Conservation (phyloP, 2,888 invertebrate genomes). For the Troides helena region DNA sequence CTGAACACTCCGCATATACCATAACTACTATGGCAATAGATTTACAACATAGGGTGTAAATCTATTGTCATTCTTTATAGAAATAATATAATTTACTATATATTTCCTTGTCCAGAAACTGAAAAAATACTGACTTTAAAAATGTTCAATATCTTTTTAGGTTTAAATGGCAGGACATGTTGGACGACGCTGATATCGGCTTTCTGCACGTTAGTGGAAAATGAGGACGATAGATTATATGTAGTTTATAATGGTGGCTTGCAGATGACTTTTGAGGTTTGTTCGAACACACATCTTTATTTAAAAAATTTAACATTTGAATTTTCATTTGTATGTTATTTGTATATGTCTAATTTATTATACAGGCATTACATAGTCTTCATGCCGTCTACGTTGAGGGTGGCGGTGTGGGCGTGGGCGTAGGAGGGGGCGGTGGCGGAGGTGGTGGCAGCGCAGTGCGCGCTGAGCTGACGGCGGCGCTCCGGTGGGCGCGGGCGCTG, state of each 20-base stretch:
- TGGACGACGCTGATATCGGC: slow-evolving; percentile 97
- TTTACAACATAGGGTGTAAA: too few relatives aligned
- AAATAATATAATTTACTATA: too few relatives aligned
- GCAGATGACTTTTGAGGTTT: slow-evolving; percentile 87
- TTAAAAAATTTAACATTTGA: not conserved
- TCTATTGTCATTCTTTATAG: too few relatives aligned
- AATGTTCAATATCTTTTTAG: slow-evolving; percentile 48
- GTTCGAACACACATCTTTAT: slow-evolving; percentile 23
- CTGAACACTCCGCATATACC: too few relatives aligned
- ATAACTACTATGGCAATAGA: too few relatives aligned
- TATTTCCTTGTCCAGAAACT: too few relatives aligned
- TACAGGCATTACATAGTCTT: slow-evolving; percentile 91
- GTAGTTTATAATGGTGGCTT: slow-evolving; percentile 95
- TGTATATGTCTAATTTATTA: slow-evolving; percentile 12
- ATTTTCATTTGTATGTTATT: not conserved
- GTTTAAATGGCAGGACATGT: slow-evolving; percentile 93
- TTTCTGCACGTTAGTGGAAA: slow-evolving; percentile 92
- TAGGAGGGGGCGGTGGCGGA: slow-evolving; percentile 69
- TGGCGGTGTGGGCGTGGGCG: slow-evolving; percentile 80
- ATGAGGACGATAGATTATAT: slow-evolving; percentile 92
- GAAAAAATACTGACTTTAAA: too few relatives aligned
- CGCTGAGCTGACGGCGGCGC: slow-evolving; percentile 91
- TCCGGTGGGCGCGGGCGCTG: slow-evolving; percentile 87
- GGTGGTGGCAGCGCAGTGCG: slow-evolving; percentile 84
- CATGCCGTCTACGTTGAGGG: slow-evolving; percentile 97